phyloP scores from a whole-genome alignment of 2,888 invertebrate genomes.

The Dasypolia templi region DNA sequence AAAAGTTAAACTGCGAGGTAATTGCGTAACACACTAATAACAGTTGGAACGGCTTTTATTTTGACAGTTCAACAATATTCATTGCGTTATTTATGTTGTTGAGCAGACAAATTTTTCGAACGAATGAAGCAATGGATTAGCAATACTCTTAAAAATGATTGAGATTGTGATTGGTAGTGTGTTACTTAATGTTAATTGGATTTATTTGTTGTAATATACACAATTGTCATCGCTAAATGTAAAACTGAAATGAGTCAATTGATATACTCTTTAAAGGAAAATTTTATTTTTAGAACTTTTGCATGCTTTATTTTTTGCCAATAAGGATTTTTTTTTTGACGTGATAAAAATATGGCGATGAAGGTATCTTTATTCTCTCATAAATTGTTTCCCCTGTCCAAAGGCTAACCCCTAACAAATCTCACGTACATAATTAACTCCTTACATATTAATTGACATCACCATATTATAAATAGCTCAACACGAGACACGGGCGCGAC shows the following conservation, averaged over 20 bases:
- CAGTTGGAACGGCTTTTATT: no score
- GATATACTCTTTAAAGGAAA: not conserved
- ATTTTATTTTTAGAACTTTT: not conserved
- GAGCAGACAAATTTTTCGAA: no score
- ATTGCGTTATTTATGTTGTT: no score
- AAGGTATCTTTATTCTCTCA: not conserved
- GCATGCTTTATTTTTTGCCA: not conserved
- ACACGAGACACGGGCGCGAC: constrained; percentile 72
- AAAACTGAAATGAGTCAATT: not conserved
- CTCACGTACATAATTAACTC: constrained; percentile 51
- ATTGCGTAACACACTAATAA: no score
- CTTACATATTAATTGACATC: constrained; percentile 60
- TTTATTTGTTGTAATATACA: not conserved
- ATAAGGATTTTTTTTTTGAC: not conserved
- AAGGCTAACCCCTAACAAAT: constrained; percentile 17
- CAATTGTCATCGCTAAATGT: not conserved
- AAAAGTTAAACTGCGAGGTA: no score
- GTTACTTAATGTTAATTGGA: not conserved
- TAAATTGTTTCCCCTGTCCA: not conserved
- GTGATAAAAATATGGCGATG: not conserved
- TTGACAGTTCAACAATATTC: no score
- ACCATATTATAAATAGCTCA: constrained; percentile 62
- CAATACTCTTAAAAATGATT: no score
- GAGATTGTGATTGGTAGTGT: no score
- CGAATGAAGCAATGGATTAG: no score